Conservation (phyloP, 1,140 invertebrate species). For the Tetramorium simillimum region DNA sequence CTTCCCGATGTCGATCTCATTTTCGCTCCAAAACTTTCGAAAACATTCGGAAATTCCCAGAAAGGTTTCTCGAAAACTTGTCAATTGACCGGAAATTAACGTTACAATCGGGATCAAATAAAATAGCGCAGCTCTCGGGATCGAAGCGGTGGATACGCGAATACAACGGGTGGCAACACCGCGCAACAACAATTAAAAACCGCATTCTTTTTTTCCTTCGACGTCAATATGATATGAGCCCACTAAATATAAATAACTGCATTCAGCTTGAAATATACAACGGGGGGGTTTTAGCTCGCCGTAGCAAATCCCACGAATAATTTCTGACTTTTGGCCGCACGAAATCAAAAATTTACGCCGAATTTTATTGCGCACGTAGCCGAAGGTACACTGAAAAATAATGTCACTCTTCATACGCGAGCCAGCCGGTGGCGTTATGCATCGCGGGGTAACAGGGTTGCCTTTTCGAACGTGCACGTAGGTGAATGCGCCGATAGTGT, state of each 20-base stretch:
- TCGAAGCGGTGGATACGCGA: neutral
- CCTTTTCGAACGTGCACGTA: constrained; percentile 50
- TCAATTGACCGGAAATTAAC: neutral
- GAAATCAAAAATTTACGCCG: constrained; percentile 29
- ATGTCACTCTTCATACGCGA: constrained; percentile 47
- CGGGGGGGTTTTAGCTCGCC: neutral
- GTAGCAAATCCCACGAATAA: constrained; percentile 19
- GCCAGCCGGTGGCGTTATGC: constrained; percentile 28
- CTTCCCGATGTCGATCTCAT: neutral
- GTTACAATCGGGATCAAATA: neutral
- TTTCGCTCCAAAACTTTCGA: neutral
- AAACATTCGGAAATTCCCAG: too few species aligned
- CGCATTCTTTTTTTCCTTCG: neutral
- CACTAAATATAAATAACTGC: neutral
- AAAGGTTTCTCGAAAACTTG: neutral
- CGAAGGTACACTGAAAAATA: constrained; percentile 31
- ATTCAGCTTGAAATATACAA: neutral
- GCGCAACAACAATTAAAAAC: neutral
- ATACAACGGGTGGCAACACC: neutral
- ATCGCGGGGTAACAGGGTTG: constrained; percentile 41
- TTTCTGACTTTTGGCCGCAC: neutral
- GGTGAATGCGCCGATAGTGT: constrained; percentile 21
- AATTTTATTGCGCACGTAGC: constrained; percentile 25
- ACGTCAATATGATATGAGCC: neutral
- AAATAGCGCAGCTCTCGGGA: neutral